phyloP scores from a whole-genome alignment of 2,797 vertebrate genomes.

The Antrozous pallidus region DNA sequence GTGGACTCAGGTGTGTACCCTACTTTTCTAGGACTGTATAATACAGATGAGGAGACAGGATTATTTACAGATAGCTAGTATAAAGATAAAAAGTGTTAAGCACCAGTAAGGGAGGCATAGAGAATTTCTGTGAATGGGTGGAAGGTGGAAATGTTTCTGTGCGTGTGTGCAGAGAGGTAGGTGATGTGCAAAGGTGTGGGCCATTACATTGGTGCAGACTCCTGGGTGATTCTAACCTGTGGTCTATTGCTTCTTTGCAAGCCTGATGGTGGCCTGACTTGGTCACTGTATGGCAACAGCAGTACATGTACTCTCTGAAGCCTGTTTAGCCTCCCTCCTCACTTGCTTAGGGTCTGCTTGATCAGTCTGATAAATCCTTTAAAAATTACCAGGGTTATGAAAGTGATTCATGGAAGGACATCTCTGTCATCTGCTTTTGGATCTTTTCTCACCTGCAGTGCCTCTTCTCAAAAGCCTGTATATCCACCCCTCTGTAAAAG shows the following conservation, averaged over 20 bases:
- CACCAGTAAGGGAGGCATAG: not conserved
- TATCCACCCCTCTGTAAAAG: slow-evolving; percentile 72
- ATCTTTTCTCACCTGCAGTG: not conserved
- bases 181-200: not conserved
- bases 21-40: not conserved
- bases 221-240: not conserved
- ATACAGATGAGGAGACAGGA: not conserved
- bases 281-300: not conserved
- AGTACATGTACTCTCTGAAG: not conserved
- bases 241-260: not conserved
- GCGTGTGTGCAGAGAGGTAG: not conserved
- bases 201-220: not conserved
- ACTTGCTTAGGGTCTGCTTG: not conserved
- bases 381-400: not conserved
- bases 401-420: not conserved
- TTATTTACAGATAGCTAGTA: not conserved
- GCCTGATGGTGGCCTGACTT: not conserved
- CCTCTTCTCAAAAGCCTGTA: slow-evolving; percentile 71
- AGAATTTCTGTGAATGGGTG: not conserved
- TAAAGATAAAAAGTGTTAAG: not conserved
- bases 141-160: not conserved
- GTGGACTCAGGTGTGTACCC: not conserved
- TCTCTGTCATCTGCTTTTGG: not conserved
- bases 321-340: not conserved
- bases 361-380: not conserved